Evolutionary conservation across 2,888 invertebrate genomes (phyloP), one percentile per base, ranked within the genome.

Genomic region (Drosophila kuntzei): DNA sequence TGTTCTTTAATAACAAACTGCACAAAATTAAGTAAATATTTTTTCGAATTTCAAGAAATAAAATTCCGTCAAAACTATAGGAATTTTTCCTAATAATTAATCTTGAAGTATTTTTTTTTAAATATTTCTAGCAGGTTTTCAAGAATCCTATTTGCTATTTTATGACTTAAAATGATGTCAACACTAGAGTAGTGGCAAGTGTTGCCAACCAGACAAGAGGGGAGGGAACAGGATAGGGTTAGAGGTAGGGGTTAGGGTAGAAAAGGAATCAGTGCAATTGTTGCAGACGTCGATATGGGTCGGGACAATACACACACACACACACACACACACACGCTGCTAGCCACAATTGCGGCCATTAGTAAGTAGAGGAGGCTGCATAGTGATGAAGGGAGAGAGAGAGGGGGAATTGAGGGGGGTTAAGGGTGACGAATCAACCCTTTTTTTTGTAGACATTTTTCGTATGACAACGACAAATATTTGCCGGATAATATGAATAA

Each of bases 401-500:
- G 54, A 20, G 8, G 16, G 49, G 34, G 22, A n/a, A n/a, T 25
- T 25, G 49, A 46, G 54, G 51, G 36, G 58, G 51, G 47, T 47
- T 49, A 55, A 51, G 71, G 61, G 53, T 60, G 68, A 68, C 64
- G 67, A 71, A 89, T 77, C 89, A 89, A 86, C 89, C 86, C 86
- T 85, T 86, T 84, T 76, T 58, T 53, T 65, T 67, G 70, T 79
- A 67, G 76, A 88, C 88, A 73, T 83, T 83, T 83, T 87, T 80
- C 80, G 83, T 84, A 84, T 89, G 83, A 86, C 88, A 89, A 83
- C 89, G 89, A 81, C 88, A 87, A 89, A 87, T 88, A 87, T 89
- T 87, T 87, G 89, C 86, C 76, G 86, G 88, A 89, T 89, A 89
- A 87, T 89, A 87, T 87, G 87, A 89, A 87, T 88, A 88, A 83